phyloP scores from a whole-genome alignment of 2,888 invertebrate genomes.

The Temnothorax ravouxi region DNA sequence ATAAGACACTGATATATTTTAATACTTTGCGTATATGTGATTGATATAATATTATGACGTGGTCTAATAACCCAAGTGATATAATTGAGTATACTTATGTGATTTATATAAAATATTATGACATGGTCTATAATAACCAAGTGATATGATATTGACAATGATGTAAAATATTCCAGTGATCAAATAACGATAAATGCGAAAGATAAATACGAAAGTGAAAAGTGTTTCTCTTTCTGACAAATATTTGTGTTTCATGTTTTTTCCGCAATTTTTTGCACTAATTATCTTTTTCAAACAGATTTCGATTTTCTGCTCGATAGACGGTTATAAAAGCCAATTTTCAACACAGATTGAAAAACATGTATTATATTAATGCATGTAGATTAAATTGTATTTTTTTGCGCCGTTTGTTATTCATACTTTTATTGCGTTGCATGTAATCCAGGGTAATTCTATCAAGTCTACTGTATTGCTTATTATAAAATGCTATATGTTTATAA shows the following conservation, averaged over 20 bases:
- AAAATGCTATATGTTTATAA: background rate
- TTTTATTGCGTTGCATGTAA: background rate
- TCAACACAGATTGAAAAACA: background rate
- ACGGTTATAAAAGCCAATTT: constrained; percentile 8
- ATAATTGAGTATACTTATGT: background rate
- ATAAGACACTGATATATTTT: background rate
- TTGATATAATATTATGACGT: background rate
- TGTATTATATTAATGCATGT: background rate
- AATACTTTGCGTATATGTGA: background rate
- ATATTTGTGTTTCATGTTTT: constrained; percentile 5
- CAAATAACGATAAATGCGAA: background rate
- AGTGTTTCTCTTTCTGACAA: background rate
- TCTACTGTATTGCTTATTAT: background rate
- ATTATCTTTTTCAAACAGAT: constrained; percentile 11
- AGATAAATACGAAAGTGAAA: background rate
- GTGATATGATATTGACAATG: background rate
- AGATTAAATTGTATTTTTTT: background rate
- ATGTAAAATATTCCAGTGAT: background rate
- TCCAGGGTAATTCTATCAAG: background rate
- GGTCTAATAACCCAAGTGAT: background rate
- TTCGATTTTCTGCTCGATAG: background rate
- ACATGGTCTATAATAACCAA: background rate
- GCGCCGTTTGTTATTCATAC: background rate
- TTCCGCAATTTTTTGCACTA: constrained; percentile 14
- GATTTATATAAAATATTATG: background rate